Evolutionary conservation across 1,140 invertebrate species (phyloP).

Genomic region (Drosophila jambulina): DNA sequence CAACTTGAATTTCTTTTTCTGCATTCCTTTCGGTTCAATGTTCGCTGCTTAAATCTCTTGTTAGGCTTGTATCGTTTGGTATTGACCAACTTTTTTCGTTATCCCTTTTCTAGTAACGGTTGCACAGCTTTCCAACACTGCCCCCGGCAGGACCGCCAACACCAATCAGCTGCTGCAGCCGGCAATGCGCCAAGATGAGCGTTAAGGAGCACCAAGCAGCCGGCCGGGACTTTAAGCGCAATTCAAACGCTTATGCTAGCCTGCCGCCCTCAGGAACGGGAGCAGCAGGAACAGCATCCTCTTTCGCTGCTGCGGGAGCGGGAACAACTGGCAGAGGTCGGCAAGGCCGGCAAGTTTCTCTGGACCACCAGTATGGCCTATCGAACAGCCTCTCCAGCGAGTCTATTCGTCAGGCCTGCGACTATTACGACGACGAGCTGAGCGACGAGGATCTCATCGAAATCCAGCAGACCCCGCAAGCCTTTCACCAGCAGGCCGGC

Average conservation of each 20-base stretch:
- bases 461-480: constrained; percentile 69
- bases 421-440: constrained; percentile 74
- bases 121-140: not conserved
- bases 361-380: constrained; percentile 64
- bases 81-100: constrained; percentile 7
- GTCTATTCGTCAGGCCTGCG: constrained; percentile 72
- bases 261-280: constrained; percentile 55
- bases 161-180: constrained; percentile 29
- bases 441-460: constrained; percentile 78
- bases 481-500: constrained; percentile 44
- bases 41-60: not conserved
- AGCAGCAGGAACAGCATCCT: not conserved
- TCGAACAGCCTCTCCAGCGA: constrained; percentile 78
- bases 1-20: constrained; percentile 11
- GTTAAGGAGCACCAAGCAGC: constrained; percentile 65
- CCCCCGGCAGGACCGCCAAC: constrained; percentile 36
- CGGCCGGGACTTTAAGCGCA: constrained; percentile 70
- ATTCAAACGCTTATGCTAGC: constrained; percentile 74
- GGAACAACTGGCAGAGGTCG: constrained; percentile 27
- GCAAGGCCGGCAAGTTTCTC: constrained; percentile 11
- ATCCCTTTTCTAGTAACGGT: constrained; percentile 6
- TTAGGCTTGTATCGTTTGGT: not conserved
- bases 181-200: constrained; percentile 76
- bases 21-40: not conserved
- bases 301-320: constrained; percentile 9